These are phyloP conservation scores for Pelecanus crispus DNA, from an alignment of 2,113 vertebrate genomes.

Conservation along the genomic window DNA sequence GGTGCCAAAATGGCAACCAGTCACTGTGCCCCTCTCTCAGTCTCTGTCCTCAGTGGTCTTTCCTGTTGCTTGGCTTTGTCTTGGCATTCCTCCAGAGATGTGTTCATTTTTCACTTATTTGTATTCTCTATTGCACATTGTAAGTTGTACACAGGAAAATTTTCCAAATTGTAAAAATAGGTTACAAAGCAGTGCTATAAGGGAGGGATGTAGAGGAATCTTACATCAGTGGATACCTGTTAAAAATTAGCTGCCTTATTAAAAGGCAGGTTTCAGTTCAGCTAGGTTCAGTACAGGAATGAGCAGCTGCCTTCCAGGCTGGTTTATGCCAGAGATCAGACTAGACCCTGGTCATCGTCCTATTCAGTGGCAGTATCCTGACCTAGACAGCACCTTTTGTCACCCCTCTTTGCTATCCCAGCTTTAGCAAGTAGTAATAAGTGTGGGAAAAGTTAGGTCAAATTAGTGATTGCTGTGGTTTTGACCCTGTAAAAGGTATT, in stretches of 20 bases:
- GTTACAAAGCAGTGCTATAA: not conserved
- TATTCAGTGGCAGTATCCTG: not conserved
- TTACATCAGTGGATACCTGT: not conserved
- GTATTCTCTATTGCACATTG: not conserved
- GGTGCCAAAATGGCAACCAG: accelerated
- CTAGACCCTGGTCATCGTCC: not conserved
- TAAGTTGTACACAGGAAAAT: not conserved
- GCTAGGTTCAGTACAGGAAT: not conserved
- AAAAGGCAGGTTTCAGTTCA: not conserved
- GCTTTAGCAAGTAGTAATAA: not conserved
- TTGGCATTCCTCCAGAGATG: not conserved
- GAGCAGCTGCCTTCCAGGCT: not conserved
- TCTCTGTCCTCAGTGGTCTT: not conserved
- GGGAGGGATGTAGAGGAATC: not conserved
- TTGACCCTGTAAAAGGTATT: not conserved
- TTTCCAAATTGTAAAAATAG: not conserved
- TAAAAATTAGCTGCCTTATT: not conserved
- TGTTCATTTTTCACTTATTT: not conserved
- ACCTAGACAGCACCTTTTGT: not conserved
- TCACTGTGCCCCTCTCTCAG: not conserved
- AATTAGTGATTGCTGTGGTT: not conserved
- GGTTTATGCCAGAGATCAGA: not conserved
- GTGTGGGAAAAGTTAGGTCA: not conserved
- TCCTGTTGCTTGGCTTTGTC: not conserved
- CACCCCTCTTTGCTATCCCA: not conserved